Conservation (phyloP, 2,888 invertebrate genomes). For the Platynereis dumerilii region DNA sequence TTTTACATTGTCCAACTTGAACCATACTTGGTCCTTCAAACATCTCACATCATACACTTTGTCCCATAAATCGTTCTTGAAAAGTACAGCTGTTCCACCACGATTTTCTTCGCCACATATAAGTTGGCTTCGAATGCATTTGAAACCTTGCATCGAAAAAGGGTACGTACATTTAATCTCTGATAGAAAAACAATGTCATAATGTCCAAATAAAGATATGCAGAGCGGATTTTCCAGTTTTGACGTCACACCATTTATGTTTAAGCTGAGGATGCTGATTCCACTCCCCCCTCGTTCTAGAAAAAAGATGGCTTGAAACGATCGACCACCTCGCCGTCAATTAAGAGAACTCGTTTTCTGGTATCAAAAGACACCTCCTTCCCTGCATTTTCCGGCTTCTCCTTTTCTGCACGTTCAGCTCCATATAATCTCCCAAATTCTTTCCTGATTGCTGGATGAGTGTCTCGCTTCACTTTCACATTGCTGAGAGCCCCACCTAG, state of each 20-base stretch:
- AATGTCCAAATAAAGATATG: not conserved
- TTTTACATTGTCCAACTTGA: not conserved
- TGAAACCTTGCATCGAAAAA: not conserved
- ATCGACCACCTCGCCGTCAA: not conserved
- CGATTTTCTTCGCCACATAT: not conserved
- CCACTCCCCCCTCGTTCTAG: not conserved
- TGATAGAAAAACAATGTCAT: not conserved
- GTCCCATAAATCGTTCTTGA: not conserved
- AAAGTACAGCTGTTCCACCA: not conserved
- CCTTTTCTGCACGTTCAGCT: not conserved
- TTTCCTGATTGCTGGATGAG: not conserved
- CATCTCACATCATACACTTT: not conserved
- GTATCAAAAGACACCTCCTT: not conserved
- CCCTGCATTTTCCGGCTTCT: not conserved
- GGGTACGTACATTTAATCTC: not conserved
- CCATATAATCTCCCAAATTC: not conserved
- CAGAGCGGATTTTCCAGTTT: not conserved
- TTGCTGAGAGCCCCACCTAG: not conserved
- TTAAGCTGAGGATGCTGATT: not conserved
- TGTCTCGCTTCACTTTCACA: not conserved
- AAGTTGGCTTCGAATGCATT: not conserved
- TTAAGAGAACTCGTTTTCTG: not conserved
- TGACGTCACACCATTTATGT: not conserved
- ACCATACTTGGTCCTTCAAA: not conserved
- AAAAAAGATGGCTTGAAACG: not conserved